A percentile compares a stretch with the other conserved stretches of the same genome.
These are phyloP conservation scores for Anoncus sp. DNA, from an alignment of 2,888 invertebrate species.

Conservation along the genomic window DNA sequence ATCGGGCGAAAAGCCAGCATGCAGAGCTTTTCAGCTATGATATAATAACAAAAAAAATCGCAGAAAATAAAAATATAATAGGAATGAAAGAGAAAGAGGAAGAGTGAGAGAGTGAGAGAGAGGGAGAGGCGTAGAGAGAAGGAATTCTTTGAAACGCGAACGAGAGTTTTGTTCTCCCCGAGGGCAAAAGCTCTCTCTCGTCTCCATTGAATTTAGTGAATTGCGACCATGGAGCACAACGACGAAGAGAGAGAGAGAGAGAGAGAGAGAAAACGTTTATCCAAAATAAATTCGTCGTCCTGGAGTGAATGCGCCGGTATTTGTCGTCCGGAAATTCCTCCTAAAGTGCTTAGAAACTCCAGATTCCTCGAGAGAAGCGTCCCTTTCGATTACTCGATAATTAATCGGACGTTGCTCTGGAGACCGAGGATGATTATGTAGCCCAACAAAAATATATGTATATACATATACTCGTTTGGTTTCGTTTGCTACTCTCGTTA, in stretches of 20 bases:
- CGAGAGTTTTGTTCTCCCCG: slow-evolving; percentile 32
- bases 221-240: slow-evolving; percentile 3
- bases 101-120: too few relatives aligned
- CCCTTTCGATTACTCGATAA: slow-evolving; percentile 47
- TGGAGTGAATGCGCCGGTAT: slow-evolving; percentile 5
- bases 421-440: slow-evolving; percentile 21
- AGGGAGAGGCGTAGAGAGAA: too few relatives aligned
- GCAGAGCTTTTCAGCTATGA: slow-evolving; percentile 29
- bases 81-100: slow-evolving; percentile 5
- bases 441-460: background rate
- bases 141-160: too few relatives aligned
- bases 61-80: slow-evolving; percentile 34
- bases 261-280: slow-evolving; percentile 9
- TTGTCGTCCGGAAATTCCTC: slow-evolving; percentile 25
- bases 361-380: slow-evolving; percentile 10
- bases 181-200: slow-evolving; percentile 13
- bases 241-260: background rate
- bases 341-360: slow-evolving; percentile 2
- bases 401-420: slow-evolving; percentile 33
- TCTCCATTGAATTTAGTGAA: slow-evolving; percentile 49
- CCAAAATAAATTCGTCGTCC: slow-evolving; percentile 31
- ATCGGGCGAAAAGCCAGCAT: slow-evolving; percentile 28
- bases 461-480: background rate
- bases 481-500: slow-evolving; percentile 41
- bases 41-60: slow-evolving; percentile 24